These are phyloP conservation scores for Cygnus buccinator DNA, from an alignment of 2,113 vertebrate genomes.

Conservation along the genomic window DNA sequence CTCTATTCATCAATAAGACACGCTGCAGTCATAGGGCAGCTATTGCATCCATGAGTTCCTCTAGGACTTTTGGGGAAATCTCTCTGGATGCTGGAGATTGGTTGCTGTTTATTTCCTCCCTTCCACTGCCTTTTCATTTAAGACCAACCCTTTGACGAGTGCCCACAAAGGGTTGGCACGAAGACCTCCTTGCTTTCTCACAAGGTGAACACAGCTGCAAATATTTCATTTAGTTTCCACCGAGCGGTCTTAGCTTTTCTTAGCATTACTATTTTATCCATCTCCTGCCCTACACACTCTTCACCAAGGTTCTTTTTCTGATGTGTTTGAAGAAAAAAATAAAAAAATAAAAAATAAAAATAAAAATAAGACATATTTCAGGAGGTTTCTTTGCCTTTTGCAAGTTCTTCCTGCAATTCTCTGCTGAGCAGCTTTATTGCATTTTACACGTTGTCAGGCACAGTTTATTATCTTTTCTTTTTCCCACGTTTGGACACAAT, in stretches of 20 bases:
- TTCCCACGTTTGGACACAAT: not conserved
- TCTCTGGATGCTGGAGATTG: not conserved
- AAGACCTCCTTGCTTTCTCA: not conserved
- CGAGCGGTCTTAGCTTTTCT: not conserved
- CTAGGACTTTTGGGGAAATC: accelerated
- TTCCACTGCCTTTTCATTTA: not conserved
- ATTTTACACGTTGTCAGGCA: not conserved
- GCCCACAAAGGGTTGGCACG: not conserved
- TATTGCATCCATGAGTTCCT: not conserved
- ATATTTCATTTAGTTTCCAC: not conserved
- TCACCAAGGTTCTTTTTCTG: not conserved
- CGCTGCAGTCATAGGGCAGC: accelerated
- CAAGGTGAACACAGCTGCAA: not conserved
- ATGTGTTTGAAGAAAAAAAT: not conserved
- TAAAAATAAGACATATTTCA: not conserved
- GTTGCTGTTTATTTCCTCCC: not conserved
- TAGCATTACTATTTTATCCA: not conserved
- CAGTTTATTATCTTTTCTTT: not conserved
- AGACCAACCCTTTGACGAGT: not conserved
- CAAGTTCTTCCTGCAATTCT: not conserved
- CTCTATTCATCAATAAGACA: not conserved
- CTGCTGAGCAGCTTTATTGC: not conserved
- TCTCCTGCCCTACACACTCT: not conserved
- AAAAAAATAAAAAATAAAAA: too few species aligned
- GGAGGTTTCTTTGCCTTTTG: not conserved